These are phyloP conservation scores for Spinus olivaceus DNA, from an alignment of 2,797 vertebrate species.

Conservation along the genomic window DNA sequence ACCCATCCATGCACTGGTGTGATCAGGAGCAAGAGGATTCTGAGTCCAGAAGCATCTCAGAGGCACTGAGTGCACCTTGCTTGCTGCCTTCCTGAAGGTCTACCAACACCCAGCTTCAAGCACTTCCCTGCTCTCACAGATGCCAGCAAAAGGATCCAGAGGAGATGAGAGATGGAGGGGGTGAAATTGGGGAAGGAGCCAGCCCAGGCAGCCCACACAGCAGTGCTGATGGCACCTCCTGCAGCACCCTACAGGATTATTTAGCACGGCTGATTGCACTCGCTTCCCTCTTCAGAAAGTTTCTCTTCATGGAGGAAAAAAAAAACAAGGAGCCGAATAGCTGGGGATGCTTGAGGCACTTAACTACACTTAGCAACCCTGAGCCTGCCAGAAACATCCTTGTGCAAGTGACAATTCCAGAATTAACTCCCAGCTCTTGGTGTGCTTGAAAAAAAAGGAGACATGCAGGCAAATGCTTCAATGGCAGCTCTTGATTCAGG, in stretches of 20 bases:
- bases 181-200: not conserved
- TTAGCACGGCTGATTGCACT: constrained; percentile 1
- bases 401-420: constrained; percentile 25
- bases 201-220: not conserved
- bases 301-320: not conserved
- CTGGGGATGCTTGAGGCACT: constrained; percentile 50
- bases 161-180: not conserved
- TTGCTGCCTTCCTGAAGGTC: not conserved
- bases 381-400: constrained; percentile 48
- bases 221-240: not conserved
- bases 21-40: not conserved
- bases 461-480: not conserved
- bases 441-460: not conserved
- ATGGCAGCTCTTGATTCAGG: not conserved
- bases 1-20: fast-evolving
- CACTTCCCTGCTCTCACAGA: not conserved
- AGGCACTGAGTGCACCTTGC: no score
- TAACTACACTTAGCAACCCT: constrained; percentile 62
- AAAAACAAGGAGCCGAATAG: not conserved
- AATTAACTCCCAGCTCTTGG: constrained; percentile 47
- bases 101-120: not conserved
- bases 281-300: constrained; percentile 19
- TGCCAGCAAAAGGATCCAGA: not conserved
- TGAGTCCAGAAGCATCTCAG: not conserved
- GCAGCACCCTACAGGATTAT: not conserved